phyloP scores from a whole-genome alignment of 2,113 vertebrate genomes.

The Chaetorhynchus papuensis region DNA sequence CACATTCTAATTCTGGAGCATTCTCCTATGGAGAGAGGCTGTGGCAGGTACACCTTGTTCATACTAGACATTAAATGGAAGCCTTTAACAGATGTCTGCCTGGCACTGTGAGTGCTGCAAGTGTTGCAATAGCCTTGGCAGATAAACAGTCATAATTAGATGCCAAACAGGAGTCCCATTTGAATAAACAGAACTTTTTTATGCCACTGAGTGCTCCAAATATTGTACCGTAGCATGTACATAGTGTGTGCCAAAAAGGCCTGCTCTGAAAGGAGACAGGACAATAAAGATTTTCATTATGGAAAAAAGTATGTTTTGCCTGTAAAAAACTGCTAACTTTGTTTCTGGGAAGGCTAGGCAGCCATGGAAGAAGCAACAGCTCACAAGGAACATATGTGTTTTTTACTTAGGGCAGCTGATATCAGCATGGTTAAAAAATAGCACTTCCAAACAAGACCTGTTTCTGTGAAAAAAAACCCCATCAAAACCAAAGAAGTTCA shows the following conservation, averaged over 20 bases:
- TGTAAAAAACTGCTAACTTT: background rate
- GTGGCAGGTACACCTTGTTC: background rate
- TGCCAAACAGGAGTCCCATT: background rate
- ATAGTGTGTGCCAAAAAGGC: background rate
- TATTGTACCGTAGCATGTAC: background rate
- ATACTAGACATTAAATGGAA: background rate
- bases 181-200: background rate
- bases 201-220: background rate
- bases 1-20: background rate
- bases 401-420: background rate
- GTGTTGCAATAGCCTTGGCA: background rate
- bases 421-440: background rate
- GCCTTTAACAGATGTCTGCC: background rate
- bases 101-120: background rate
- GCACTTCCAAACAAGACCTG: background rate
- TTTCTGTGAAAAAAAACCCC: background rate
- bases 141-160: background rate
- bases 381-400: background rate
- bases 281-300: background rate
- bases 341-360: background rate
- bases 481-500: background rate
- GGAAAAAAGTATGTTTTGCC: background rate
- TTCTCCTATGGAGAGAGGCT: background rate
- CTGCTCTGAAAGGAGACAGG: background rate
- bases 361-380: background rate